Evolutionary conservation across 2,797 vertebrate species (phyloP), one percentile per base, ranked within the genome.

Genomic region (Sebastes hopkinsi): DNA sequence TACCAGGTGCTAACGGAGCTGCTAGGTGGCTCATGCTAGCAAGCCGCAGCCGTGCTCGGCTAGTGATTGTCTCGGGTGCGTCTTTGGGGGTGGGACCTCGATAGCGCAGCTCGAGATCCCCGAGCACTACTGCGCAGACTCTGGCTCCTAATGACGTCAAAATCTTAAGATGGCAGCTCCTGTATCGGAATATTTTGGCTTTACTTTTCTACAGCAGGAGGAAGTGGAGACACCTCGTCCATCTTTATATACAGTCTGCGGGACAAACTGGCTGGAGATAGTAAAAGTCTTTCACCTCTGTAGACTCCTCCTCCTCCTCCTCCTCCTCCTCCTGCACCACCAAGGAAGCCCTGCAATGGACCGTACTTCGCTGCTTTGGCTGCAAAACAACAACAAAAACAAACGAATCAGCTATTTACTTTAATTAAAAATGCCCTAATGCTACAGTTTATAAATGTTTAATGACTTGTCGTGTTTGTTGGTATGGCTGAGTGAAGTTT

Each of bases 361-460:
- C 96, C 95, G 0, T 95, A 99, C 92, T 99, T 99, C 29, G 97
- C 95, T 73, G 98, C 96, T 93, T 99, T 99, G 84, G 95, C 98
- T 98, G 88, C 4, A 79, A 86, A 75, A 84, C 6, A 55, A 55
- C 77, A 65, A 62, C 42, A 65, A 22, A 4, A 75, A 55, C 8
- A 60, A 36, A 32, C 8, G 13, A 46, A 67, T 60, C 6, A 77
- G 23, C 4, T 8, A n/a, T 50, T 62, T n/a, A 58, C 27, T 42
- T 75, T n/a, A 8, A 52, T 4, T 6, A 38, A 54, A 76, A 61
- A 55, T 18, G 5, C 4, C 60, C 36, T 38, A 50, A 18, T 75
- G 7, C 34, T 62, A 38, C 12, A 38, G 36, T 38, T 4, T 5
- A n/a, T 13, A 30, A 30, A 56, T 36, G 14, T 72, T 50, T 22